Base-by-base conservation (phyloP, 2,797 vertebrate genomes). In the Euthynnus affinis region DNA sequence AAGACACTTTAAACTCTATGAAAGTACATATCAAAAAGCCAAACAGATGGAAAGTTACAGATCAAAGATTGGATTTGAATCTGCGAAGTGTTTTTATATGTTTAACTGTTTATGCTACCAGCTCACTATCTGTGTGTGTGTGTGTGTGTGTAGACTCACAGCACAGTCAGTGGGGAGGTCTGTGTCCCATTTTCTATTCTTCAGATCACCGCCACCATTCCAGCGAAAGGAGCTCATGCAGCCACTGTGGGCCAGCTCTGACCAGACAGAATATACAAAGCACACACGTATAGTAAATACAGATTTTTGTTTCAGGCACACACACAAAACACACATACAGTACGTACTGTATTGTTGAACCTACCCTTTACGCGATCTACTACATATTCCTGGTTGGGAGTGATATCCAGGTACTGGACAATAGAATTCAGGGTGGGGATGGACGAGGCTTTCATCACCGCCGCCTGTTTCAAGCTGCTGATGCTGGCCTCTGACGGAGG, bases 161-260 rank as follows among this genome's bases (percentile, higher is more conserved):
- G 96, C 96, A 52, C 96, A 98, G 83, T 99, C 98, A 0, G 97
- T 97, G 42, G 98, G 98, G n/a, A 99, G 92, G 85, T 99, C 98
- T 0, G 97, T 98, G 83, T 99, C 98, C 98, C 98, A 99, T 82
- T 97, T 99, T 9, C 98, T 95, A 78, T 95, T 97, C 92, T 97
- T 99, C 89, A 98, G 93, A 53, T 98, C 96, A 0, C 97, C 98
- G 5, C 98, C 98, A 52, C 94, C 92, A 2, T 98, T 99, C 98
- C 98, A 99, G 1, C 97, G 92, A 84, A 99, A 99, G 0, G 98
- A 98, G 84, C 98, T 99, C 98, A 99, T 99, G 86, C 98, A 99
- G 8, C 98, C 98, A 0, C 98, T 98, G 77, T 99, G 97, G 17
- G 98, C 98, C 44, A 99, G 93, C 74, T 99, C 98, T 99, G 87